phyloP scores from a whole-genome alignment of 2,113 vertebrate genomes.

The Heterotis niloticus region DNA sequence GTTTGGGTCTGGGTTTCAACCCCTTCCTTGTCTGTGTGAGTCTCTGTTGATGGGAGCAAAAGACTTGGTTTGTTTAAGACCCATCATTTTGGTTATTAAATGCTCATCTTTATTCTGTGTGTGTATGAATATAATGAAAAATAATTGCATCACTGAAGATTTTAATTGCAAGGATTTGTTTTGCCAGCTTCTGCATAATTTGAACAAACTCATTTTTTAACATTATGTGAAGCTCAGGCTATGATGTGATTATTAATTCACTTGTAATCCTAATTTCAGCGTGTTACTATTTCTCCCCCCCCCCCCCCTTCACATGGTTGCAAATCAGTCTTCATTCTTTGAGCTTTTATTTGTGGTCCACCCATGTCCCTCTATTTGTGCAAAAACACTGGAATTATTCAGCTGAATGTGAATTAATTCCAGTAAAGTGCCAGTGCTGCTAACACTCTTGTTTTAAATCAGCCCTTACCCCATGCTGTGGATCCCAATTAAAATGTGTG shows the following conservation, averaged over 20 bases:
- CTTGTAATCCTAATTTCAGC: neutral
- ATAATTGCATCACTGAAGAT: neutral
- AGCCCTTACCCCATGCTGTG: neutral
- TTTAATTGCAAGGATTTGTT: neutral
- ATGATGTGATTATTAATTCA: neutral
- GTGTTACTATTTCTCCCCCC: neutral
- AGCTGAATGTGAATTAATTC: conserved; percentile 3
- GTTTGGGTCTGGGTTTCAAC: neutral
- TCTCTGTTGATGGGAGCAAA: neutral
- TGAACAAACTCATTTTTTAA: neutral
- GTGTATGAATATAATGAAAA: conserved; percentile 10
- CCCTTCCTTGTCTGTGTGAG: neutral
- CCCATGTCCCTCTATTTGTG: no score
- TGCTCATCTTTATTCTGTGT: neutral
- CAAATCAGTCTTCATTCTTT: neutral
- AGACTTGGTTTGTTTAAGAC: no score
- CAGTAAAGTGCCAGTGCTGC: neutral
- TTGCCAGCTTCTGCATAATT: neutral
- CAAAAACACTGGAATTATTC: no score
- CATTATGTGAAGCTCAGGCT: neutral
- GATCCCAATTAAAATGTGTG: neutral
- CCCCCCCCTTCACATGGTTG: neutral
- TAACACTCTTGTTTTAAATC: neutral
- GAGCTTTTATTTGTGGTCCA: neutral
- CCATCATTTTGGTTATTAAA: neutral